phyloP scores from a whole-genome alignment of 2,888 invertebrate species.

The Tholera decimalis region DNA sequence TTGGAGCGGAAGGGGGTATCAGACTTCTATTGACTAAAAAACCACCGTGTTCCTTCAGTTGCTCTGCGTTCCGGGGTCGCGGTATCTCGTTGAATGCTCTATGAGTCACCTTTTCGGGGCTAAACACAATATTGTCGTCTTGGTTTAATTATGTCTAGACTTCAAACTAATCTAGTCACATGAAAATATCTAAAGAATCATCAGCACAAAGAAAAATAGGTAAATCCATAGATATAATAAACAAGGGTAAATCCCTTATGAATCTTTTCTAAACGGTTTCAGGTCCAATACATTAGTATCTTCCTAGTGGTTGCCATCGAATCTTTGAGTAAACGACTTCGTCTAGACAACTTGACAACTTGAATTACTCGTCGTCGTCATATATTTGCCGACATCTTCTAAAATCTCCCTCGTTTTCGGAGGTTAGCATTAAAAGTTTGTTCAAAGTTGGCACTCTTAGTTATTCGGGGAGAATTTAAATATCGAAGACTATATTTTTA shows the following conservation, averaged over 20 bases:
- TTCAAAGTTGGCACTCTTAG: slow-evolving; percentile 17
- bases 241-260: slow-evolving; percentile 11
- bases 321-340: slow-evolving; percentile 34
- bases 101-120: no score
- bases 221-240: no score
- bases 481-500: slow-evolving; percentile 3
- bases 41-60: no score
- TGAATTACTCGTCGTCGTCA: slow-evolving; percentile 32
- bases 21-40: no score
- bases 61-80: no score
- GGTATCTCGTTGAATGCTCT: no score
- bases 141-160: no score
- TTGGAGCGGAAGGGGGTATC: no score
- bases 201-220: no score
- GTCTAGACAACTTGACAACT: slow-evolving; percentile 55
- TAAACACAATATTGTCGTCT: no score
- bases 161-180: no score
- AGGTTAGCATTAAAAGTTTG: slow-evolving; percentile 27
- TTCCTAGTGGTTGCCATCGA: slow-evolving; percentile 22
- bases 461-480: slow-evolving; percentile 25
- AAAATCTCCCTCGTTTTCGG: slow-evolving; percentile 14
- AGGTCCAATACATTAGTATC: slow-evolving; percentile 34
- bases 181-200: no score
- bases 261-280: slow-evolving; percentile 24
- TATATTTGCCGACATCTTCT: slow-evolving; percentile 23